Evolutionary conservation across 2,797 vertebrate species (phyloP).

Genomic region (Sebastes ruberrimus): DNA sequence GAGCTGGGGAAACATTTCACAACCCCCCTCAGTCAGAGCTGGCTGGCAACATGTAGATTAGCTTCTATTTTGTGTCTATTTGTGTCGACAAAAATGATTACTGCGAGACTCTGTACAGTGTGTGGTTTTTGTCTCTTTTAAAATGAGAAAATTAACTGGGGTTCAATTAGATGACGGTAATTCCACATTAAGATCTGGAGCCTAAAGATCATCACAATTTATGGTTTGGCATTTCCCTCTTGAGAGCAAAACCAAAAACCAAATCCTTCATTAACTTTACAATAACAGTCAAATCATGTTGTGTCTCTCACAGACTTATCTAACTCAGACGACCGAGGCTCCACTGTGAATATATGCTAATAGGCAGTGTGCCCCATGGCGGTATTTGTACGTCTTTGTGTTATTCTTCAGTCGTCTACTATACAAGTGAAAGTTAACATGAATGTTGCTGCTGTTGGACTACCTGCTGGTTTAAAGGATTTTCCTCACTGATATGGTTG

Average conservation of each 20-base stretch:
- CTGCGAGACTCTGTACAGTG: background rate
- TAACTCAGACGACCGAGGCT: background rate
- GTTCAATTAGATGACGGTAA: constrained; percentile 26
- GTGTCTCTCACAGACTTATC: background rate
- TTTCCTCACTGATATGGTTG: background rate
- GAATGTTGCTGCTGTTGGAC: background rate
- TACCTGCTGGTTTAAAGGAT: background rate
- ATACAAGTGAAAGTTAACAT: background rate
- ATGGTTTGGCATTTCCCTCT: constrained; percentile 18
- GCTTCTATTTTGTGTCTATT: background rate
- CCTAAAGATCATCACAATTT: constrained; percentile 17
- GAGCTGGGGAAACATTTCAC: constrained; percentile 24
- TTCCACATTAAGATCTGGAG: constrained; percentile 16
- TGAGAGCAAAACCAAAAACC: constrained; percentile 6
- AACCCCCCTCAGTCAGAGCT: background rate
- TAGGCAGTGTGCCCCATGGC: background rate
- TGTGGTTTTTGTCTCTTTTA: background rate
- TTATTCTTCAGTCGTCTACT: background rate
- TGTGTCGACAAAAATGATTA: background rate
- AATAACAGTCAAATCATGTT: background rate
- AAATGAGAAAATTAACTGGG: background rate
- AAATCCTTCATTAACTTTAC: background rate
- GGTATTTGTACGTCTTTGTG: background rate
- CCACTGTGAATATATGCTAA: background rate
- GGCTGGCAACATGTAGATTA: background rate